Evolutionary conservation across 2,888 invertebrate species (phyloP).

Genomic region (Rhimphoctona megacephalus): DNA sequence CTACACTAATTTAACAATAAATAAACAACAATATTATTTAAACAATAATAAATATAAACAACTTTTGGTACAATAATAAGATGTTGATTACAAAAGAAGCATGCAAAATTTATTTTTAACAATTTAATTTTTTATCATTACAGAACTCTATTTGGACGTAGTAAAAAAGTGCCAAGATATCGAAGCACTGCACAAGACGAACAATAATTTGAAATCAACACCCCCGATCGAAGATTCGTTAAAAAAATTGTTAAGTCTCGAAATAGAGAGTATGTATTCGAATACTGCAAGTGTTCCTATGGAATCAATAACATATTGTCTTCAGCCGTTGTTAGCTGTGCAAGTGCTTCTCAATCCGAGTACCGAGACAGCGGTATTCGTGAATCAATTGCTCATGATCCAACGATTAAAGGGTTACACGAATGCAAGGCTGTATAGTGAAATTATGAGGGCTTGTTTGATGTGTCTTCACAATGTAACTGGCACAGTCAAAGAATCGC

Average conservation of each 20-base stretch:
- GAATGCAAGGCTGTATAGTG: constrained; percentile 93
- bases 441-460: constrained; percentile 95
- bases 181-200: constrained; percentile 87
- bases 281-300: constrained; percentile 85
- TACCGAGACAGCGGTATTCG: constrained; percentile 92
- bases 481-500: constrained; percentile 93
- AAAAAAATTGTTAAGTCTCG: constrained; percentile 88
- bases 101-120: not conserved
- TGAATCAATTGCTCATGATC: constrained; percentile 93
- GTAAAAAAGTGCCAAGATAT: constrained; percentile 92
- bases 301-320: constrained; percentile 90
- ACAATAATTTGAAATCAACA: constrained; percentile 86
- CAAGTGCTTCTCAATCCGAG: constrained; percentile 95
- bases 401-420: constrained; percentile 93
- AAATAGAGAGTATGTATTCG: constrained; percentile 87
- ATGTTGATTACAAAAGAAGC: not conserved
- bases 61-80: not conserved
- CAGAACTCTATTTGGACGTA: constrained; percentile 88
- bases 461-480: constrained; percentile 95
- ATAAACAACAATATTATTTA: too few relatives aligned
- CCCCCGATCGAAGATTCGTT: constrained; percentile 87
- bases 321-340: constrained; percentile 93
- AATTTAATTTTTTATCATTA: constrained; percentile 5
- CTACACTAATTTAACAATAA: too few relatives aligned
- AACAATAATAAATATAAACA: not conserved